A percentile compares a stretch with the other conserved stretches of the same genome.
These are phyloP conservation scores for Probaryconus sp. DNA, from an alignment of 1,140 invertebrate genomes.

Conservation along the genomic window DNA sequence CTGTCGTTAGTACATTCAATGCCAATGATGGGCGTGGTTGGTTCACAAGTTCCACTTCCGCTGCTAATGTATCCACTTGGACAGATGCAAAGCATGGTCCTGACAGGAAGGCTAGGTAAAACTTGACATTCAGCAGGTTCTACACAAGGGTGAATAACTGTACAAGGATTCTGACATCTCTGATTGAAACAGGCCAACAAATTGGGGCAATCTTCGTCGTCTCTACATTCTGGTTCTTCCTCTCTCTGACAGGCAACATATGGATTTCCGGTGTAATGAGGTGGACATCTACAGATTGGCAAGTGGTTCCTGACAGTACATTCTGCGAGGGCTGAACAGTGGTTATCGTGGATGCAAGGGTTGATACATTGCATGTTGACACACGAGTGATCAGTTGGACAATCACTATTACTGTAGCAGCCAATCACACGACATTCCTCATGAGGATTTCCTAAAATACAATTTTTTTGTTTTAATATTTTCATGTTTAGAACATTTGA, in stretches of 20 bases:
- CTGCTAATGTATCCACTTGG: slow-evolving; percentile 91
- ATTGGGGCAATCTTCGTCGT: slow-evolving; percentile 89
- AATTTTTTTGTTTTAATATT: too few relatives aligned
- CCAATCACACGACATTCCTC: slow-evolving; percentile 88
- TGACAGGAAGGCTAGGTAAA: slow-evolving; percentile 86
- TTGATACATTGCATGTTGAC: slow-evolving; percentile 91
- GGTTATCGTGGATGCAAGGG: slow-evolving; percentile 88
- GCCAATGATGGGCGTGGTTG: slow-evolving; percentile 82
- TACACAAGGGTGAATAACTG: slow-evolving; percentile 86
- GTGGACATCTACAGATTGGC: slow-evolving; percentile 89
- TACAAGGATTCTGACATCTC: slow-evolving; percentile 91
- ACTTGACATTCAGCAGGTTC: slow-evolving; percentile 89
- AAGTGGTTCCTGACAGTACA: slow-evolving; percentile 90
- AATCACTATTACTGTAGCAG: slow-evolving; percentile 93
- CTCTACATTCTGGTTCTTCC: slow-evolving; percentile 85
- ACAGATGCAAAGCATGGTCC: slow-evolving; percentile 93
- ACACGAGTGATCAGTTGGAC: slow-evolving; percentile 89
- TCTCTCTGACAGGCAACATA: slow-evolving; percentile 87
- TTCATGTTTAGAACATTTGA: too few relatives aligned
- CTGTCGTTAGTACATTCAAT: slow-evolving; percentile 86
- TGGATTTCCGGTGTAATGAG: slow-evolving; percentile 86
- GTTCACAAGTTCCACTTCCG: slow-evolving; percentile 87
- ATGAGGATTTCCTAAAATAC: slow-evolving; percentile 85
- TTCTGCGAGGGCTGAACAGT: slow-evolving; percentile 87
- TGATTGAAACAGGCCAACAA: slow-evolving; percentile 88